Evolutionary conservation across 1,140 invertebrate genomes (phyloP).

Genomic region (Trichonephila inaurata): DNA sequence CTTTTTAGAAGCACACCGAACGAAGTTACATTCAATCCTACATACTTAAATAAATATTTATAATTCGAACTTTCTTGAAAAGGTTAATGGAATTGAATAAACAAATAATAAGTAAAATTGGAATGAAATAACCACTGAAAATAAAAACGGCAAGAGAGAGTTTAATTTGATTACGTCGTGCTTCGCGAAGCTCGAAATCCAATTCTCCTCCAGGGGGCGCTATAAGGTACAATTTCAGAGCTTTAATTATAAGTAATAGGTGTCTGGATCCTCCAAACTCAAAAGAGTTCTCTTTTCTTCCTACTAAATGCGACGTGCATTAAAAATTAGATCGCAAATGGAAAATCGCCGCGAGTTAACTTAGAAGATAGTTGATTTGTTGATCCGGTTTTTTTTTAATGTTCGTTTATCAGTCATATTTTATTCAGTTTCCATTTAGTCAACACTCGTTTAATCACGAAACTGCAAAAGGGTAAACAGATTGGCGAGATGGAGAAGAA

Average conservation of each 20-base stretch:
- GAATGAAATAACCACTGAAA: too few species aligned
- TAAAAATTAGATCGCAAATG: not conserved
- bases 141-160: not conserved
- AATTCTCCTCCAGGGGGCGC: too few species aligned
- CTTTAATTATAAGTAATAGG: conserved; percentile 51
- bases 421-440: not conserved
- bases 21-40: too few species aligned
- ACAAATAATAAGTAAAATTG: too few species aligned
- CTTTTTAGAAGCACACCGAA: too few species aligned
- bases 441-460: not conserved
- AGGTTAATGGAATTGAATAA: too few species aligned
- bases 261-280: not conserved
- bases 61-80: too few species aligned
- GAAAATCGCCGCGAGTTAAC: not conserved
- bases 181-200: not conserved
- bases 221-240: too few species aligned
- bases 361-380: not conserved
- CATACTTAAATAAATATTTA: too few species aligned
- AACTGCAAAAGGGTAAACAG: not conserved
- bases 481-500: not conserved
- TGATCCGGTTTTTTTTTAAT: not conserved
- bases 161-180: conserved; percentile 61
- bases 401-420: not conserved
- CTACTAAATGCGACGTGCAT: not conserved
- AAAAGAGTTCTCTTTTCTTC: not conserved